Conservation (phyloP, 2,888 invertebrate species). For the Emmelina monodactyla region DNA sequence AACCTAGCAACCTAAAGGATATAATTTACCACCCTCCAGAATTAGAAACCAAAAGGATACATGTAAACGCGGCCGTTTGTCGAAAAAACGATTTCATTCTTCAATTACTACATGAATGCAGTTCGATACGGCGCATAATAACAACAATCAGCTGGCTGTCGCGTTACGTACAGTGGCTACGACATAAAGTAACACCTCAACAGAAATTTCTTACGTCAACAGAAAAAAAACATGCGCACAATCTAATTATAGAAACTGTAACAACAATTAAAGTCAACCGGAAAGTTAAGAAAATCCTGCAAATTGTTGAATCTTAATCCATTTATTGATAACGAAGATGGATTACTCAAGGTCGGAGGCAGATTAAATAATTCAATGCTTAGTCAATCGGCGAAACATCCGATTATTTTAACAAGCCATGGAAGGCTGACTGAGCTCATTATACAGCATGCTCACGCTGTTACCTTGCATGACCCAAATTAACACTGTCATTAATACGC, state of each 20-base stretch:
- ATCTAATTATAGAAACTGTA: neutral
- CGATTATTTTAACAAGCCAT: neutral
- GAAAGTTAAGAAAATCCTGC: too few relatives aligned
- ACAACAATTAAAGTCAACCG: too few relatives aligned
- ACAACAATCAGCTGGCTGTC: neutral
- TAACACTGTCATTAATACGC: slow-evolving; percentile 10
- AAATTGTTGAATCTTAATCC: slow-evolving; percentile 5
- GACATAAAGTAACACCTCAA: neutral
- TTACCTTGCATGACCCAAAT: slow-evolving; percentile 10
- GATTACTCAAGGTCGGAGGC: neutral
- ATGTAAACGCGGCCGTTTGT: neutral
- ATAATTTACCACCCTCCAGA: neutral
- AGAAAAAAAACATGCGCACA: neutral
- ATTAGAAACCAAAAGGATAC: neutral
- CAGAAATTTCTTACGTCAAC: neutral
- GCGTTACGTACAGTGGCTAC: neutral
- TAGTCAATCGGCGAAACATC: slow-evolving; percentile 1
- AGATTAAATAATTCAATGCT: neutral
- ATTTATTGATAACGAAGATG: neutral
- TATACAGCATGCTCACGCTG: slow-evolving; percentile 9
- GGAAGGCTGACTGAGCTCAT: slow-evolving; percentile 7
- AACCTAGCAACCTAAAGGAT: neutral
- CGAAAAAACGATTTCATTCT: too few relatives aligned
- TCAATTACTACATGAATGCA: neutral
- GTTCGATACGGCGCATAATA: neutral